These are phyloP conservation scores for Pelosia muscerda DNA, from an alignment of 2,888 invertebrate species.

Conservation along the genomic window DNA sequence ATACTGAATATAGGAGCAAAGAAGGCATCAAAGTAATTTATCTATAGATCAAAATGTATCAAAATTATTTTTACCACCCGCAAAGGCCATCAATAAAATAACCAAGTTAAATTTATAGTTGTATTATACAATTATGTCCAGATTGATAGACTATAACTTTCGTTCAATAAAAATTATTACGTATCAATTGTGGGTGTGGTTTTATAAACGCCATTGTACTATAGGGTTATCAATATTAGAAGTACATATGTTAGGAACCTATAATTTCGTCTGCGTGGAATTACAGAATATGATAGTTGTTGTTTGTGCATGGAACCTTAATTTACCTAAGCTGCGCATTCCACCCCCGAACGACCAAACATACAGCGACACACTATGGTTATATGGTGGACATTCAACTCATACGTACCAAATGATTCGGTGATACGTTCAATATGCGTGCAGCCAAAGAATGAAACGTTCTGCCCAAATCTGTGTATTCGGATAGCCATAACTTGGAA, in stretches of 20 bases:
- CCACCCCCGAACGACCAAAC: too few species aligned
- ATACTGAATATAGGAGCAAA: neutral
- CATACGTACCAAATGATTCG: too few species aligned
- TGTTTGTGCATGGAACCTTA: too few species aligned
- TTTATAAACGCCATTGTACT: constrained; percentile 10
- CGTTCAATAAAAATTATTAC: constrained; percentile 36
- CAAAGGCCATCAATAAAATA: constrained; percentile 39
- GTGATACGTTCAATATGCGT: too few species aligned
- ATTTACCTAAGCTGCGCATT: too few species aligned
- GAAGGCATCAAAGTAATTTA: neutral
- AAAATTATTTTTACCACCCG: constrained; percentile 24
- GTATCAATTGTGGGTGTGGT: constrained; percentile 28
- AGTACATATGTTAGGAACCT: neutral
- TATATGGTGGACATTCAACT: too few species aligned
- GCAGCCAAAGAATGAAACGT: too few species aligned
- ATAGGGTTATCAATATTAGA: constrained; percentile 17
- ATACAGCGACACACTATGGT: too few species aligned
- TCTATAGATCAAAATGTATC: neutral
- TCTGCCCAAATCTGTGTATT: too few species aligned
- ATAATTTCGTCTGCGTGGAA: neutral
- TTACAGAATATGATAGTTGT: too few species aligned
- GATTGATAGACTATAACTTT: constrained; percentile 40
- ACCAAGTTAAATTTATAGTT: constrained; percentile 30
- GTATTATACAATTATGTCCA: constrained; percentile 39
- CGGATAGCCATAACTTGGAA: too few species aligned